Conservation (phyloP, 1,140 invertebrate genomes). For the Caenorhabditis elegans region DNA sequence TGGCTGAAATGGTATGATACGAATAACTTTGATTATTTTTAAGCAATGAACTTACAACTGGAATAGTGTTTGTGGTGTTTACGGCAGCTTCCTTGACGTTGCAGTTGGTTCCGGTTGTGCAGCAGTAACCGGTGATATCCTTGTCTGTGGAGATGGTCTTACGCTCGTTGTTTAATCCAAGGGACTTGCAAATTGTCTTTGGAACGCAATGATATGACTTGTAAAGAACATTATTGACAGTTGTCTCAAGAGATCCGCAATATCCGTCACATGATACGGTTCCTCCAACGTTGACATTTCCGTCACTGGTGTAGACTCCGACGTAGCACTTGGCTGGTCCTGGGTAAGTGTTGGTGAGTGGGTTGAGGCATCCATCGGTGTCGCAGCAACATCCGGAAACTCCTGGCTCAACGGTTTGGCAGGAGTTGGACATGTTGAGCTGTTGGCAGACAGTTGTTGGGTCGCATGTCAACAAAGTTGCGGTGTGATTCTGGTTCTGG, state of each 20-base stretch:
- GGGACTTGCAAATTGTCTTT: not conserved
- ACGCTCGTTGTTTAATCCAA: slow-evolving; percentile 15
- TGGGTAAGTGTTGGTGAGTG: not conserved
- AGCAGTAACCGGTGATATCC: slow-evolving; percentile 32
- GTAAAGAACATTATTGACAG: not conserved
- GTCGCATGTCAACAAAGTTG: slow-evolving; percentile 44
- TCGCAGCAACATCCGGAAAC: slow-evolving; percentile 43
- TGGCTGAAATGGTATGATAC: not conserved
- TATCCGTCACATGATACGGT: slow-evolving; percentile 17
- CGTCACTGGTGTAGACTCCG: slow-evolving; percentile 1
- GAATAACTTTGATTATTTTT: not conserved
- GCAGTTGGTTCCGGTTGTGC: slow-evolving; percentile 4
- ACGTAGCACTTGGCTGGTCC: slow-evolving; percentile 37
- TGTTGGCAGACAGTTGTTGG: slow-evolving; percentile 38
- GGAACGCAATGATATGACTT: slow-evolving; percentile 26
- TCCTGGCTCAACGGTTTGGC: not conserved
- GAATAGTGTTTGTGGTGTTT: not conserved
- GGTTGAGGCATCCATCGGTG: slow-evolving; percentile 42
- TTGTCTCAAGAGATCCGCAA: slow-evolving; percentile 24
- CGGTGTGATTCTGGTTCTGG: not conserved
- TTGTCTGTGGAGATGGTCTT: slow-evolving; percentile 18
- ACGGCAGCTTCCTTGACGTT: not conserved
- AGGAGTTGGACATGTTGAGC: not conserved
- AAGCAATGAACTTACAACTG: not conserved
- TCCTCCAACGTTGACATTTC: slow-evolving; percentile 27